Percentiles rank a stretch among this genome's conserved stretches.
Conservation (phyloP, 2,797 vertebrate genomes). For the Cuculus canorus region DNA sequence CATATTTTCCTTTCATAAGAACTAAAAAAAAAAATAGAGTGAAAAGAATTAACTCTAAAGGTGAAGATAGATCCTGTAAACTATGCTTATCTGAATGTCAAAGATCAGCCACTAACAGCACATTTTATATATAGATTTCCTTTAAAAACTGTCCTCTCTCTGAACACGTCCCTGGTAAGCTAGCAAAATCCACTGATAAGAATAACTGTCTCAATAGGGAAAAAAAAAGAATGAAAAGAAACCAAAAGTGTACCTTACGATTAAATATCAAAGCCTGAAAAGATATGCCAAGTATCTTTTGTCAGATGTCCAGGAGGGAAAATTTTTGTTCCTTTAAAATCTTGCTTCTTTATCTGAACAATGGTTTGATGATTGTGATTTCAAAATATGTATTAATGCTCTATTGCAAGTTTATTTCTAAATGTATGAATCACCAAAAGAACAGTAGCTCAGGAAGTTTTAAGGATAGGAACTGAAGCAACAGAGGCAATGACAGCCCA, state of each 20-base stretch:
- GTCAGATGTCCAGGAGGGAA: background rate
- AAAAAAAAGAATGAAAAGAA: constrained; percentile 21
- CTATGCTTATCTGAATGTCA: background rate
- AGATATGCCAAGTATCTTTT: background rate
- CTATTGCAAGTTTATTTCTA: background rate
- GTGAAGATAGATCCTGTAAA: background rate
- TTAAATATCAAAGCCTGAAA: constrained; percentile 14
- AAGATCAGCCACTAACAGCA: background rate
- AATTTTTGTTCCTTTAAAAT: background rate
- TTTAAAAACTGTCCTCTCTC: constrained; percentile 33
- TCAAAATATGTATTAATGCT: constrained; percentile 30
- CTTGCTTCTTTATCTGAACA: background rate
- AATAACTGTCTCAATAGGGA: background rate
- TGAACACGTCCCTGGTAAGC: background rate
- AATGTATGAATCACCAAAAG: background rate
- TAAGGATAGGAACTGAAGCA: background rate
- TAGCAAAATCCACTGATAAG: constrained; percentile 30
- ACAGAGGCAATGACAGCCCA: background rate
- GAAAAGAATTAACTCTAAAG: background rate
- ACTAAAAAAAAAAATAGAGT: background rate
- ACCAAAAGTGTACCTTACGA: background rate
- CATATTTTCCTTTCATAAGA: background rate
- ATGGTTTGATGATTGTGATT: background rate
- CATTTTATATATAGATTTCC: constrained; percentile 14
- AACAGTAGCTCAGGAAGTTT: constrained; percentile 21